phyloP scores from a whole-genome alignment of 2,888 invertebrate genomes.

The Adelphocoris suturalis region DNA sequence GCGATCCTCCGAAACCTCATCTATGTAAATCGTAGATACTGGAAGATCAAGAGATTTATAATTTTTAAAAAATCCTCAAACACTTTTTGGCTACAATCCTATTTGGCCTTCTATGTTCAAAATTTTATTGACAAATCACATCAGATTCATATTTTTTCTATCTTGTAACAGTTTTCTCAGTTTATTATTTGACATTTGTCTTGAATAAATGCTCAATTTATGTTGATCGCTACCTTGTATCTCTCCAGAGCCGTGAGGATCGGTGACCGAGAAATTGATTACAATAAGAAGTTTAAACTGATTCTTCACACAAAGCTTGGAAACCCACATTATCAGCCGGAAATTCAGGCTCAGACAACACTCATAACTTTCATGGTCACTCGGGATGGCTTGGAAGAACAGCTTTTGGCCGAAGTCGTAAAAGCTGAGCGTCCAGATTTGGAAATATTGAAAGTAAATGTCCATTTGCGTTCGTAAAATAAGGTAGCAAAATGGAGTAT shows the following conservation, averaged over 20 bases:
- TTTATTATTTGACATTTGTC: no score
- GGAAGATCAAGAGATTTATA: no score
- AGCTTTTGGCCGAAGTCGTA: conserved; percentile 95
- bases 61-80: no score
- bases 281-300: conserved; percentile 88
- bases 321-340: conserved; percentile 97
- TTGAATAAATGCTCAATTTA: no score
- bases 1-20: no score
- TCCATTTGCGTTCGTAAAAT: neutral
- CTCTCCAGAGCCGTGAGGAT: conserved; percentile 84
- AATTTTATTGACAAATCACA: no score
- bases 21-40: no score
- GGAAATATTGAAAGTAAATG: conserved; percentile 84
- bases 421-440: conserved; percentile 95
- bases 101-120: no score
- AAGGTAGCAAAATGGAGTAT: no score
- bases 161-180: no score
- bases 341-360: conserved; percentile 97
- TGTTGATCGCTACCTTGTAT: neutral
- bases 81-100: no score
- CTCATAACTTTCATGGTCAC: conserved; percentile 97
- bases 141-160: no score
- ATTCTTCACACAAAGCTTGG: conserved; percentile 95
- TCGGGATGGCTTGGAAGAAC: conserved; percentile 94
- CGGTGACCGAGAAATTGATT: conserved; percentile 95